A percentile compares a stretch with the other conserved stretches of the same genome.
Evolutionary conservation across 2,888 invertebrate genomes (phyloP).

Genomic region (Harpagoxenus sublaevis): DNA sequence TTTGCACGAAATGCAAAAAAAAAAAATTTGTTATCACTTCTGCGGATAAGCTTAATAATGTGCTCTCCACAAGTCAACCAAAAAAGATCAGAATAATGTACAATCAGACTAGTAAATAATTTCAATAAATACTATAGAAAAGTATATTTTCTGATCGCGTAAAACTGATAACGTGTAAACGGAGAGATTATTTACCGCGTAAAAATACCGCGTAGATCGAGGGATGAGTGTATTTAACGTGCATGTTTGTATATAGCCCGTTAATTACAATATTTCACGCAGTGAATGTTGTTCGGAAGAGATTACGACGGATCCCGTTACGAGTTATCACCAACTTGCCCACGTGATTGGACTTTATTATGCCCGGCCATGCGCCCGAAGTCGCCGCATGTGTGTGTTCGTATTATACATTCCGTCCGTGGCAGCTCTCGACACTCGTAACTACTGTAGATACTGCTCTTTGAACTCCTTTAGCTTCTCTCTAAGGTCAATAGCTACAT

Average conservation of each 20-base stretch:
- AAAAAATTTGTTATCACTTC: too few relatives aligned
- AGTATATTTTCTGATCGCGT: too few relatives aligned
- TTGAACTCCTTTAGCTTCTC: constrained; percentile 60
- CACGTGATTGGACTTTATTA: constrained; percentile 66
- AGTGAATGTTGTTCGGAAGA: constrained; percentile 16
- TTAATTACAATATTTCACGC: constrained; percentile 17
- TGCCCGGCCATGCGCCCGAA: constrained; percentile 63
- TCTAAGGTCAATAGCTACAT: constrained; percentile 71
- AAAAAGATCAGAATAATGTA: too few relatives aligned
- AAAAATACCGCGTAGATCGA: too few relatives aligned
- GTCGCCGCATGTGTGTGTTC: constrained; percentile 30
- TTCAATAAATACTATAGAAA: too few relatives aligned
- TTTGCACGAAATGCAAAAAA: too few relatives aligned
- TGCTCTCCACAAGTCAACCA: too few relatives aligned
- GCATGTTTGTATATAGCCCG: neutral
- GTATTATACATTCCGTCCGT: constrained; percentile 64
- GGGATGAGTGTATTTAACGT: neutral
- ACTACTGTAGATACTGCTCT: constrained; percentile 64
- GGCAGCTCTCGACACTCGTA: constrained; percentile 68
- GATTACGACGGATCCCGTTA: constrained; percentile 41
- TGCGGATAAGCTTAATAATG: too few relatives aligned
- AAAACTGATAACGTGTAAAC: too few relatives aligned
- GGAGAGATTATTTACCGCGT: too few relatives aligned
- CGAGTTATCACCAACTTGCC: constrained; percentile 52
- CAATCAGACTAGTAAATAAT: too few relatives aligned